Base-by-base conservation (phyloP, 2,888 invertebrate species). In the Uloborus plumipes region DNA sequence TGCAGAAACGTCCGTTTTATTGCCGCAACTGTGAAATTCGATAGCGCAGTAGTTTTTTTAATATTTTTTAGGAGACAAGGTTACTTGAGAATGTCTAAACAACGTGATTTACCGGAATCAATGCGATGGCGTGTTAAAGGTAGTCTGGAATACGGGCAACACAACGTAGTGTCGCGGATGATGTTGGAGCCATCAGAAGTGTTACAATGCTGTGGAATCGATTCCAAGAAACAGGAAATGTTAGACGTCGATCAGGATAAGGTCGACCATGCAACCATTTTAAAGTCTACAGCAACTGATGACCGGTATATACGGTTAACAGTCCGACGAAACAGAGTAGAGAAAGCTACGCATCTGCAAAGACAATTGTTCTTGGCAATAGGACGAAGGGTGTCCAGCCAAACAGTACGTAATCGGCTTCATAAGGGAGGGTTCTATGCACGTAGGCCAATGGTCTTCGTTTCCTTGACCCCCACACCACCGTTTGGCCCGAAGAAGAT, bases 171-270 rank as follows among this genome's bases (percentile, higher is more conserved):
- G 26, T 26, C 26, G 4, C 4, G 26, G 26, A 26, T 4, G 26
- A 2, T 4, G 26, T 26, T 26, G 26, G 26, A 26, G 4, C 4
- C 26, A 4, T 4, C 2, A 26, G 26, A 26, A 26, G 26, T 26
- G 61, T 61, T 26, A 14, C 69, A 15, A 49, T 18, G 50, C 71
- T 59, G 51, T 26, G 51, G 50, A 61, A 50, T 61, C 71, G 50
- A 50, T 61, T 61, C 51, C 71, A 71, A 49, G 50, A 71, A 22
- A 71, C 50, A 20, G 50, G 26, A 26, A 13, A 61, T 61, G 71
- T 71, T 61, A 49, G 49, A 50, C 0, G 14, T 59, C 59, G 49
- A 71, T n/a, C 59, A 71, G 71, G 71, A 20, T 26, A 61, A 61
- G 61, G 61, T 61, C 61, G 61, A 26, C 61, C 61, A 61, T 26